These are phyloP conservation scores for Drosophila niveifrons DNA, from an alignment of 2,888 invertebrate species.

Conservation along the genomic window DNA sequence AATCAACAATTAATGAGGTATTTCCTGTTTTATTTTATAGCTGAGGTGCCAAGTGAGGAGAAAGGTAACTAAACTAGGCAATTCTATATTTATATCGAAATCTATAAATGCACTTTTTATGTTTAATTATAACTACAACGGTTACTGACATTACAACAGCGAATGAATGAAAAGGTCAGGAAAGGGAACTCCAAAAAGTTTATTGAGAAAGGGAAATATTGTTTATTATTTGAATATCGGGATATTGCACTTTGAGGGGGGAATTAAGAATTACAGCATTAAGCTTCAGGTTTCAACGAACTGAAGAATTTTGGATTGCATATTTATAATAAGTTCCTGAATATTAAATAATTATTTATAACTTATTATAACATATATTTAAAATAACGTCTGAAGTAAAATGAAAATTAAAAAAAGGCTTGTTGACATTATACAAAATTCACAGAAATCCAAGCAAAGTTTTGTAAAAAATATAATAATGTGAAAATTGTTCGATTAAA, in stretches of 20 bases:
- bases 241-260: neutral
- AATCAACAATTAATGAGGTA: conserved; percentile 1
- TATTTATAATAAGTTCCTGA: neutral
- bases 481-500: too few relatives aligned
- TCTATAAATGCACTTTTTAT: neutral
- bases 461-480: too few relatives aligned
- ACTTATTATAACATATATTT: too few relatives aligned
- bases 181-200: neutral
- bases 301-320: neutral
- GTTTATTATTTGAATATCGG: neutral
- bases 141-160: neutral
- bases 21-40: conserved; percentile 4
- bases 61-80: conserved; percentile 2
- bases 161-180: neutral
- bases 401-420: too few relatives aligned
- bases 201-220: too few relatives aligned
- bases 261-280: neutral
- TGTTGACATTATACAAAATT: too few relatives aligned
- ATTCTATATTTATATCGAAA: neutral
- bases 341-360: too few relatives aligned
- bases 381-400: too few relatives aligned
- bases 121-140: neutral
- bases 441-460: too few relatives aligned
- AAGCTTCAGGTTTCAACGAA: neutral
- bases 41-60: neutral